Evolutionary conservation across 2,113 vertebrate genomes (phyloP).

Genomic region (Oxygymnocypris stewartii): DNA sequence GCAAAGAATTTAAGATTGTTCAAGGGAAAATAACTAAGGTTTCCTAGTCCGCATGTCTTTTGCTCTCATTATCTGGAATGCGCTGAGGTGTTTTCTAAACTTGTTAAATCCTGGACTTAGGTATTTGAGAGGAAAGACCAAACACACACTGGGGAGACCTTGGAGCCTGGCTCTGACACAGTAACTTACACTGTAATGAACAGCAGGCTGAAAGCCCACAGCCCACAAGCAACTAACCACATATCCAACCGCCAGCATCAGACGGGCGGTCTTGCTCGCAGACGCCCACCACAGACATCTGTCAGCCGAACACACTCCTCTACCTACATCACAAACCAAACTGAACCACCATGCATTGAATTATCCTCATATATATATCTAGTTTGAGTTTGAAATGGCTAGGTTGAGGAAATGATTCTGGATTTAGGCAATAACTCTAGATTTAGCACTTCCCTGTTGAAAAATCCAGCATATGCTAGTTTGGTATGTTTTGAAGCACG

Average conservation of each 20-base stretch:
- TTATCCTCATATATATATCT: not conserved
- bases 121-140: conserved; percentile 11
- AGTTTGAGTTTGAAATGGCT: not conserved
- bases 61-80: not conserved
- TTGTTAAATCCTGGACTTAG: conserved; percentile 25
- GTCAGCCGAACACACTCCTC: not conserved
- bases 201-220: conserved; percentile 10
- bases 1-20: not conserved
- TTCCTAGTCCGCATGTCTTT: not conserved
- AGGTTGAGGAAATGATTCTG: not conserved
- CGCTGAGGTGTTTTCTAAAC: conserved; percentile 27
- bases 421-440: not conserved
- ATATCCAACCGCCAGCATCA: conserved; percentile 16
- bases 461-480: too few relatives aligned
- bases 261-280: not conserved
- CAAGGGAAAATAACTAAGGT: not conserved
- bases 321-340: not conserved
- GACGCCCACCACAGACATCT: conserved; percentile 17
- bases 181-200: conserved; percentile 33
- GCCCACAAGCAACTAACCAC: conserved; percentile 25
- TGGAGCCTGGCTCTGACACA: conserved; percentile 19
- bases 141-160: conserved; percentile 11
- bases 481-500: too few relatives aligned
- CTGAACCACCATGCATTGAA: not conserved
- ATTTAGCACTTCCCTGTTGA: not conserved